Conservation (phyloP, 2,797 vertebrate species). For the Pitangus sulphuratus region DNA sequence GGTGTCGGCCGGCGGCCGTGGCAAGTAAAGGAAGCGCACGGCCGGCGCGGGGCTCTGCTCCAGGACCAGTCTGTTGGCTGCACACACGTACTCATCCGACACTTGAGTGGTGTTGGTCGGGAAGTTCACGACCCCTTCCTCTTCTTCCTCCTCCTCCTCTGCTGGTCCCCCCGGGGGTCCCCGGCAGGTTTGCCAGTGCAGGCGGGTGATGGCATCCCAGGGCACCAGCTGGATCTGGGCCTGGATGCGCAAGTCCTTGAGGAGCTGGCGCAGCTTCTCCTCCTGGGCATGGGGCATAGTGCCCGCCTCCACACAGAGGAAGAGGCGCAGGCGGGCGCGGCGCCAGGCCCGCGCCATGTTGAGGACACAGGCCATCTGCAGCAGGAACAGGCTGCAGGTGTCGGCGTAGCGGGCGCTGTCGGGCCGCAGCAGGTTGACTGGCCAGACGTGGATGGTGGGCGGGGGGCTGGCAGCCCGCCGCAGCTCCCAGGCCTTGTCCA, state of each 20-base stretch:
- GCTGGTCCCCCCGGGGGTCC: neutral
- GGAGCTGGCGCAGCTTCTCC: slow-evolving; percentile 86
- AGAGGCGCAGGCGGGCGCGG: slow-evolving; percentile 85
- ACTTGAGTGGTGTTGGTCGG: slow-evolving; percentile 82
- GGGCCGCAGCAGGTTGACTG: slow-evolving; percentile 87
- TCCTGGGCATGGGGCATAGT: slow-evolving; percentile 81
- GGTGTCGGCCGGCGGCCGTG: slow-evolving; percentile 87
- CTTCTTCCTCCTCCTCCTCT: neutral
- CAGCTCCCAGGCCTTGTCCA: slow-evolving; percentile 75
- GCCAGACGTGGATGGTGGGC: slow-evolving; percentile 88
- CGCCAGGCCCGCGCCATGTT: slow-evolving; percentile 90
- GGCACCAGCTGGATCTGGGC: slow-evolving; percentile 83
- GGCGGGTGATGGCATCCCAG: slow-evolving; percentile 86
- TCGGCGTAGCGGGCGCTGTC: slow-evolving; percentile 89
- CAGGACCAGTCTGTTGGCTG: slow-evolving; percentile 86
- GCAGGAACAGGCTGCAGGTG: slow-evolving; percentile 90
- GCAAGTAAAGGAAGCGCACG: slow-evolving; percentile 89
- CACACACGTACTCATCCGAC: slow-evolving; percentile 84
- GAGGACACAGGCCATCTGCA: slow-evolving; percentile 90
- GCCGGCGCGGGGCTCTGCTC: slow-evolving; percentile 79
- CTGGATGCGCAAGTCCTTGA: slow-evolving; percentile 88
- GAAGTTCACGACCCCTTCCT: slow-evolving; percentile 77
- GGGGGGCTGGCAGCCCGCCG: slow-evolving; percentile 38
- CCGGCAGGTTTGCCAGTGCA: slow-evolving; percentile 87
- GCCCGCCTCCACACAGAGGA: slow-evolving; percentile 88